phyloP scores from a whole-genome alignment of 2,113 vertebrate genomes.

The Myotis brandtii region DNA sequence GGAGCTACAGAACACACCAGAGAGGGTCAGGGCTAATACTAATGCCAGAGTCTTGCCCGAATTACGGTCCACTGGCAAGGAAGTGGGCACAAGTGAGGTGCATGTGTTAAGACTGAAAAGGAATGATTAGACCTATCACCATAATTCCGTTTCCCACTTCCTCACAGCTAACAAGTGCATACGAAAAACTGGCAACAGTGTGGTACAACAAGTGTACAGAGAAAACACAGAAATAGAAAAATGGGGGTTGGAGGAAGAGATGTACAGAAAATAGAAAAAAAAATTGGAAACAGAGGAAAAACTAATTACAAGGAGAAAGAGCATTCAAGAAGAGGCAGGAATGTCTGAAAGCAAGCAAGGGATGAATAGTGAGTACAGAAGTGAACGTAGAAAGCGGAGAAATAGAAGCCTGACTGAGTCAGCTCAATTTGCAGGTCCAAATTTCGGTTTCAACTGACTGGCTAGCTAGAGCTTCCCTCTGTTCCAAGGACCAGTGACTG shows the following conservation, averaged over 20 bases:
- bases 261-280: background rate
- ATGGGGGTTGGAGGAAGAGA: background rate
- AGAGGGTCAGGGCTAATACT: background rate
- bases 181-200: background rate
- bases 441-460: background rate
- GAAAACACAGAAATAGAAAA: background rate
- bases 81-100: background rate
- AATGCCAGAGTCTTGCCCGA: background rate
- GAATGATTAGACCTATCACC: background rate
- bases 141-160: background rate
- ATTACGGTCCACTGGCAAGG: background rate
- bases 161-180: background rate
- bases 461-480: background rate
- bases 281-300: rapidly evolving
- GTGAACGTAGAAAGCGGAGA: slow-evolving; percentile 16
- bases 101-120: background rate
- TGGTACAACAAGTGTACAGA: background rate
- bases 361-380: background rate
- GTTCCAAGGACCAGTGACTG: background rate
- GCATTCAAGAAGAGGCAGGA: background rate
- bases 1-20: background rate
- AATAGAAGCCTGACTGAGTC: background rate
- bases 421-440: background rate
- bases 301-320: background rate
- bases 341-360: background rate